Base-by-base conservation (phyloP, 1,140 invertebrate species). In the Drosophila aff. region DNA sequence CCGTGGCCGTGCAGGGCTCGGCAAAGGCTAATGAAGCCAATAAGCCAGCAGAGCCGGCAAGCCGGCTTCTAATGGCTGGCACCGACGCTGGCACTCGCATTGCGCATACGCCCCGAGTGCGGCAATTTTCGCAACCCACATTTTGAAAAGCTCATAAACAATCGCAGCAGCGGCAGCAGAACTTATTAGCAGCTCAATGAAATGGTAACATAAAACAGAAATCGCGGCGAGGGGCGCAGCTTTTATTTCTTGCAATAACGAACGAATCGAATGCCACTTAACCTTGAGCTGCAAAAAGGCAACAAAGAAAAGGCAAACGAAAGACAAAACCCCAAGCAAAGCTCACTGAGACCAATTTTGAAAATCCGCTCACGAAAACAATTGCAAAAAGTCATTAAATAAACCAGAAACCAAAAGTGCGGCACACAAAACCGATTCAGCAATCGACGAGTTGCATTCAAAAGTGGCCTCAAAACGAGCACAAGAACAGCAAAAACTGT, bases 291-390 rank as follows among this genome's bases (percentile, higher is more conserved):
- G 81, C 80, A 79, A 66, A 68, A 76, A 36, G 57, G 47, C 52
- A 67, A 62, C 18, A 43, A 49, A 73, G 38, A 73, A 43, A 73
- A 49, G 23, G 38, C 55, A 28, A 38, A 71, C 55, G 33, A 38
- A 75, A 79, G 73, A 59, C 57, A 63, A 81, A 21, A 52, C 31
- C 47, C 62, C 11, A 38, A 33, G 52, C 61, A 50, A 57, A 75
- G 79, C 80, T 87, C 64, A 86, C 50, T 80, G 72, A 71, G 78
- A 71, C 75, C 80, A 89, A 89, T 87, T 89, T 90, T 90, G 74
- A 90, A 89, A 89, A 89, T 89, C 85, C 85, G 85, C 85, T 89
- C 85, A 89, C 85, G 85, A 90, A 89, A 89, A 89, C 85, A 89
- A 89, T 90, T 89, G 85, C 85, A 63, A 83, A 87, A 85, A 85